Percentiles rank a stretch among this genome's conserved stretches.
Conservation (phyloP, 2,797 vertebrate species). For the Lacerta viridis region DNA sequence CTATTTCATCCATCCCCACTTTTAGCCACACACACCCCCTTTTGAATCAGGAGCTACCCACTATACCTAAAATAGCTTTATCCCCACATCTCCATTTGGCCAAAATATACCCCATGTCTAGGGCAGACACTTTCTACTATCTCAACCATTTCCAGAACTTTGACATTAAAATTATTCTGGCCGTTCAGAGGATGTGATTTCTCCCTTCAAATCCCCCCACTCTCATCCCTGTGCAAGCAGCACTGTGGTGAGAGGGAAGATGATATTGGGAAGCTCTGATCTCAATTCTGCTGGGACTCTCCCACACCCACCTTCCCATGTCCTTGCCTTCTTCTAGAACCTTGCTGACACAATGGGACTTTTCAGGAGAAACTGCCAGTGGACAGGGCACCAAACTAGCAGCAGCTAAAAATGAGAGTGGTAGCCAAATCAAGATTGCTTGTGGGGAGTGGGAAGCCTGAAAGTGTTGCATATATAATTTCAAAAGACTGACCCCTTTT, state of each 20-base stretch:
- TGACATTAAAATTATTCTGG: neutral
- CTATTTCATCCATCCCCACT: neutral
- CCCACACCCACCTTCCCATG: neutral
- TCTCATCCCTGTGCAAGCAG: no score
- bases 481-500: neutral
- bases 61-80: no score
- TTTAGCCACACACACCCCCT: neutral
- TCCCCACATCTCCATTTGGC: no score
- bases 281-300: neutral
- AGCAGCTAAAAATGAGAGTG: neutral
- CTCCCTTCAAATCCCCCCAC: neutral
- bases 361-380: neutral
- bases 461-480: neutral
- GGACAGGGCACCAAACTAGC: neutral
- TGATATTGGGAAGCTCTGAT: neutral
- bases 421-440: neutral
- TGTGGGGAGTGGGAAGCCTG: neutral
- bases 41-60: neutral
- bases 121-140: no score
- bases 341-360: neutral
- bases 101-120: no score
- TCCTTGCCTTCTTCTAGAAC: neutral
- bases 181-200: neutral
- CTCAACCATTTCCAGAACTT: neutral
- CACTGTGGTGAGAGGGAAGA: no score